Base-by-base conservation (phyloP, 1,140 invertebrate species). In the Condylostylus longicornis region DNA sequence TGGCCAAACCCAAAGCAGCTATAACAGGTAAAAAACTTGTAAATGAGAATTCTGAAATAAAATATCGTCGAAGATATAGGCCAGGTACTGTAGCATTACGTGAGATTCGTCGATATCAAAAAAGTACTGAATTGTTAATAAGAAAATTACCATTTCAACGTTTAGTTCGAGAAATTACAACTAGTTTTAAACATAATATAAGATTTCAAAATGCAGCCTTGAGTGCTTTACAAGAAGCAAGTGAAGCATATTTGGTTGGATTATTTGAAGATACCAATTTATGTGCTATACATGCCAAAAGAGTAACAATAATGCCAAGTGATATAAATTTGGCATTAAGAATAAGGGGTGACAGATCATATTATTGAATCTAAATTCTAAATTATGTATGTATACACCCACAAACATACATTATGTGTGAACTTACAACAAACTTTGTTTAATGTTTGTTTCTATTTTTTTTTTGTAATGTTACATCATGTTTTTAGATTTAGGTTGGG, bases 281-380 rank as follows among this genome's bases (percentile, higher is more conserved):
- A 71, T 90, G 86, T 65, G 86, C 87, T 42, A 91, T 91, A 60
- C 87, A 93, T 55, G 87, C 87, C 43, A 91, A 91, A 63, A 76
- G 87, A 53, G 87, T 94, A 23, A 93, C 88, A 44, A 93, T 94
- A 54, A 93, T 93, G 87, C 87, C 88, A 37, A 93, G 91, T 67
- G 88, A 93, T 57, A 94, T 95, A 52, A 88, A 94, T 59, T 64
- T 88, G 45, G 85, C 84, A 31, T 70, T 84, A 60, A 76, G 85
- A 68, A 84, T 86, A 58, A 75, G 80, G 52, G 80, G 82, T 30
- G 82, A 86, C n/a, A n/a, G n/a, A n/a, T n/a, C n/a, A n/a, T n/a
- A n/a, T n/a, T n/a, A n/a, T n/a, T n/a, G n/a, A n/a, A n/a, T n/a
- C n/a, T n/a, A n/a, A n/a, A n/a, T n/a, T n/a, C n/a, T n/a, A n/a